Evolutionary conservation across 1,140 invertebrate genomes (phyloP), one percentile per base, ranked within the genome.

Genomic region (Ruditapes philippinarum): DNA sequence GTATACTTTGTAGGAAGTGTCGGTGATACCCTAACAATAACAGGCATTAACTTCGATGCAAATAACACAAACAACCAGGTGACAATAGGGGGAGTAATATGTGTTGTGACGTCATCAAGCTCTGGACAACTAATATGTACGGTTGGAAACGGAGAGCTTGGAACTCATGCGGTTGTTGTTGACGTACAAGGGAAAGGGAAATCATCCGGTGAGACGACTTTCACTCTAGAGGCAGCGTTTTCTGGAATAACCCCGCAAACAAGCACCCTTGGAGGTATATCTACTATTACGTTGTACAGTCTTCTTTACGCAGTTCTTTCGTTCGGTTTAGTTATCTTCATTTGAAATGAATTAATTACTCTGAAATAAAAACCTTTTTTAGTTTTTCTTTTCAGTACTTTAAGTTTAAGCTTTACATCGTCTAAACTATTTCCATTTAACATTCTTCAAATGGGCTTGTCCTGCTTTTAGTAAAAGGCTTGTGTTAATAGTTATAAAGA

Each of bases 61-160:
- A 51, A 22, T 11, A 4, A n/a, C 7, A 49, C 3, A 11, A 45
- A 76, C 4, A 76, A 78, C 36, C 45, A 62, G 7, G 54, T 92
- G 1, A 74, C 40, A 22, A 73, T 92, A 22, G 83, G 81, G 45
- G 84, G 74, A 19, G 40, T 54, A 2, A 36, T 17, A 25, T 92
- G 91, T 42, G 31, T 60, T 22, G 88, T 92, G n/a, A 60, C 79
- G 22, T 60, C 76, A 19, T 82, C 87, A 17, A 76, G 87, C 4
- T 7, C 28, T 0, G 74, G 83, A 40, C 70, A 86, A 25, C 87
- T 92, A 17, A n/a, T n/a, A 9, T 92, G 91, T 70, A 84, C 88
- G 12, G 45, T 83, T 0, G 89, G 87, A 65, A 54, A 19, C 19
- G 42, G 65, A n/a, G 17, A 70, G 0, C 78, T 74, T n/a, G 90